Evolutionary conservation across 37 sponge, comb jelly and placozoan species (phyloP).

Genomic region (Eunapius fragilis): DNA sequence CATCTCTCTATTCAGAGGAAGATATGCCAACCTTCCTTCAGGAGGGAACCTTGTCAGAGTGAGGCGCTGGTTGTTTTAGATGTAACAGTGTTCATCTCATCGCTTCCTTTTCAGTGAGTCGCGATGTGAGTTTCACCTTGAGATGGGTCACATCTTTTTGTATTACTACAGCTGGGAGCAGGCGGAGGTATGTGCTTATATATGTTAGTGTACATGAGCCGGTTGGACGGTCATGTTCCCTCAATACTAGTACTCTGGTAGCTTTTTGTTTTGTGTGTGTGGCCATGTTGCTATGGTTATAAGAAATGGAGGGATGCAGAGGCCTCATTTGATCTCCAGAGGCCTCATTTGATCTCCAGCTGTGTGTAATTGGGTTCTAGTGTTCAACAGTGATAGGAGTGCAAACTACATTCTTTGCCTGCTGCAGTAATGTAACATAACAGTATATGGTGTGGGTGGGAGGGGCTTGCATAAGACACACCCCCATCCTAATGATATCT

Average conservation of each 20-base stretch:
- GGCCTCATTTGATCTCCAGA: too few species aligned
- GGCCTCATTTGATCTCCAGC: too few species aligned
- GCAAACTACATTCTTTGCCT: too few species aligned
- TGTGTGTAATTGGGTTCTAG: too few species aligned
- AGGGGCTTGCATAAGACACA: too few species aligned
- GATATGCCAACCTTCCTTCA: neutral
- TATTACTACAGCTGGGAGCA: slow-evolving; percentile 53
- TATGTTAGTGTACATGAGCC: neutral
- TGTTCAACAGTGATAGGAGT: too few species aligned
- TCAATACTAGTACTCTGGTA: too few species aligned
- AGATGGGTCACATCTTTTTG: slow-evolving; percentile 58
- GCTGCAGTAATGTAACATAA: too few species aligned
- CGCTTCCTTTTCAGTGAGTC: neutral
- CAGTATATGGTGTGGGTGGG: too few species aligned
- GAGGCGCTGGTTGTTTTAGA: neutral
- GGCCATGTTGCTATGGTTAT: neutral
- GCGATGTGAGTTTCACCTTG: slow-evolving; percentile 58
- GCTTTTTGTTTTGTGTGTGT: too few species aligned
- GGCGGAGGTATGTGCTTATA: slow-evolving; percentile 46
- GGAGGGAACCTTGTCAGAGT: neutral
- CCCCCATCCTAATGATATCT: too few species aligned
- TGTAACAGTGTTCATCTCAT: neutral
- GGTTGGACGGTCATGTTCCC: neutral
- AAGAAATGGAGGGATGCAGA: neutral
- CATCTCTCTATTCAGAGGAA: neutral